Conservation (phyloP, 2,888 invertebrate species). For the Pasiphila rectangulata region DNA sequence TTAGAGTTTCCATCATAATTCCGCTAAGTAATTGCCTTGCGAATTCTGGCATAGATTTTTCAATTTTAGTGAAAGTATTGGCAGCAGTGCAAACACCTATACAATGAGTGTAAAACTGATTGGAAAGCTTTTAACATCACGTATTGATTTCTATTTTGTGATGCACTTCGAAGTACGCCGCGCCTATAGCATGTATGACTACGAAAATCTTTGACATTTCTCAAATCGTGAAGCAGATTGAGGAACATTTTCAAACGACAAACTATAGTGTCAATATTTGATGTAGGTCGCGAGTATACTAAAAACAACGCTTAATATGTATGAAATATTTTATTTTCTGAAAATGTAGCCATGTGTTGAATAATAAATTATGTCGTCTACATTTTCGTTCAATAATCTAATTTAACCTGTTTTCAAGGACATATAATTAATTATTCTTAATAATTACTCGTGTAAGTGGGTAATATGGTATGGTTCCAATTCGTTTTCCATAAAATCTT, state of each 20-base stretch:
- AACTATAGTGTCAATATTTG: conserved; percentile 46
- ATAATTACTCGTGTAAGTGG: conserved; percentile 36
- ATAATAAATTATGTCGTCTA: conserved; percentile 46
- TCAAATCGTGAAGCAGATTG: conserved; percentile 52
- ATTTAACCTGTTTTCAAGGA: conserved; percentile 61
- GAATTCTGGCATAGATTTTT: conserved; percentile 14
- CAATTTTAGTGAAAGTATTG: conserved; percentile 20
- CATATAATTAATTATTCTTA: conserved; percentile 35
- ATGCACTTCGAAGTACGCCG: background rate
- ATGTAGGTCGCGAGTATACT: conserved; percentile 46
- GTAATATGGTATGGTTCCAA: conserved; percentile 25
- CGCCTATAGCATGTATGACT: too few species aligned
- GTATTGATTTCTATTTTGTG: background rate
- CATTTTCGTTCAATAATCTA: conserved; percentile 49
- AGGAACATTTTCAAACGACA: conserved; percentile 68
- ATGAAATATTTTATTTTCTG: conserved; percentile 50
- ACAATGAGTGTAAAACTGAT: conserved; percentile 8
- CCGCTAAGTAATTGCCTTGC: conserved; percentile 17
- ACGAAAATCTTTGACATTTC: background rate
- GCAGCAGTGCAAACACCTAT: conserved; percentile 15
- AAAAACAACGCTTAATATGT: conserved; percentile 66
- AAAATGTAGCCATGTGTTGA: conserved; percentile 48
- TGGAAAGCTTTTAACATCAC: conserved; percentile 11
- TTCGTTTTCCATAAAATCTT: too few species aligned
- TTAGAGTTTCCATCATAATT: conserved; percentile 4